phyloP scores from a whole-genome alignment of 2,113 vertebrate genomes.

The Pygoscelis antarcticus region DNA sequence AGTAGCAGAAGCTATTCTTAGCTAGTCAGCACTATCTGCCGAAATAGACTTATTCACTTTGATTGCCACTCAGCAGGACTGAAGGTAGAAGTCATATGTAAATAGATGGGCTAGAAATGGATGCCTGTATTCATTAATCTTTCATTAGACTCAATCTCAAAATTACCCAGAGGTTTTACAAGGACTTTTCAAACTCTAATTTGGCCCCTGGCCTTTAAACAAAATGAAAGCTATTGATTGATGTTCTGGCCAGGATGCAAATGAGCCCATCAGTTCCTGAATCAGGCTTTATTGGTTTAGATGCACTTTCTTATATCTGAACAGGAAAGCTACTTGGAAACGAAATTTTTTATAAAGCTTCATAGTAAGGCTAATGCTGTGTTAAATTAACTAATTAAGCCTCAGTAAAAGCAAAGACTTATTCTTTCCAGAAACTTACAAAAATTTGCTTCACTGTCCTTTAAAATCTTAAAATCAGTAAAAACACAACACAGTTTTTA shows the following conservation, averaged over 20 bases:
- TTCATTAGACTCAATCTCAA: constrained; percentile 70
- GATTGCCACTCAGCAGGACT: constrained; percentile 61
- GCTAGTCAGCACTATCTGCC: constrained; percentile 48
- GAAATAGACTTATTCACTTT: constrained; percentile 49
- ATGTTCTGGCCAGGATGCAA: constrained; percentile 64
- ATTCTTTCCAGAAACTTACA: neutral
- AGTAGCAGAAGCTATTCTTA: constrained; percentile 46
- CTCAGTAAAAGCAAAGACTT: neutral
- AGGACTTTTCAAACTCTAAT: constrained; percentile 73
- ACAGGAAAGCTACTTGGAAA: constrained; percentile 27
- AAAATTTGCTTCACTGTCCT: neutral
- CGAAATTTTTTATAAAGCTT: neutral
- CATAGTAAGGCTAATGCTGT: neutral
- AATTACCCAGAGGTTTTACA: constrained; percentile 73
- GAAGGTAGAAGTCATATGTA: constrained; percentile 70
- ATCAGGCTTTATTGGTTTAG: constrained; percentile 65
- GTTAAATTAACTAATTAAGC: constrained; percentile 19
- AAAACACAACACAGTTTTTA: neutral
- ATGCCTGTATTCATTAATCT: constrained; percentile 73
- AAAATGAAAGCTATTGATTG: constrained; percentile 73
- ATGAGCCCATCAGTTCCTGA: constrained; percentile 54
- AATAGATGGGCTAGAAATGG: constrained; percentile 67
- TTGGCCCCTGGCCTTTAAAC: constrained; percentile 73
- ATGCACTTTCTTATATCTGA: constrained; percentile 42
- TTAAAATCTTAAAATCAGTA: neutral